These are phyloP conservation scores for Brachionus rotundiformis DNA, from an alignment of 1,140 invertebrate species.

Conservation along the genomic window DNA sequence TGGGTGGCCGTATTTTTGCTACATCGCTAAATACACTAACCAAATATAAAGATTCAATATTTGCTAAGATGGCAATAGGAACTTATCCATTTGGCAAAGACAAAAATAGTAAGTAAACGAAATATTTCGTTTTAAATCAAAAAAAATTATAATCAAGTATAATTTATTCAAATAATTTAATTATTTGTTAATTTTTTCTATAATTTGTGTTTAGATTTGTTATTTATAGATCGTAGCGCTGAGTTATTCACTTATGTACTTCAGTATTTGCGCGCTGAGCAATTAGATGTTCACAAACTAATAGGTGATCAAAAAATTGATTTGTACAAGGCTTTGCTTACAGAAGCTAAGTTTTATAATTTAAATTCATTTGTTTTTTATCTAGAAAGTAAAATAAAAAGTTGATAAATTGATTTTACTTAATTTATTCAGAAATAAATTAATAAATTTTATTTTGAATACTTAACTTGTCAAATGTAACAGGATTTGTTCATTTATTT, in stretches of 20 bases:
- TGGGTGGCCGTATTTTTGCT: neutral
- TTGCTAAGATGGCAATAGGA: constrained; percentile 14
- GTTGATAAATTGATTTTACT: neutral
- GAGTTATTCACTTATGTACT: constrained; percentile 20
- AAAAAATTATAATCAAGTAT: constrained; percentile 16
- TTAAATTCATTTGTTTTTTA: neutral
- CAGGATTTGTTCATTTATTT: no score
- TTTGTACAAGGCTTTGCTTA: constrained; percentile 4
- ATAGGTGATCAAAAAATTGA: neutral
- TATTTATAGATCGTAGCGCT: constrained; percentile 25
- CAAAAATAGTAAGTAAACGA: constrained; percentile 5
- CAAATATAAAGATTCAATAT: constrained; percentile 17
- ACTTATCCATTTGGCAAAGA: constrained; percentile 30
- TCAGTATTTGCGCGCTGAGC: neutral
- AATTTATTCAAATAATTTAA: neutral
- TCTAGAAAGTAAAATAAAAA: constrained; percentile 28
- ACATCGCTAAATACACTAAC: constrained; percentile 15
- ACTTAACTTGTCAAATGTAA: no score
- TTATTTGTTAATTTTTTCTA: neutral
- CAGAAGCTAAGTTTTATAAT: constrained; percentile 18
- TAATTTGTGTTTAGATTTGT: constrained; percentile 19
- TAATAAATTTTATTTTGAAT: neutral
- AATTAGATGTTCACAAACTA: constrained; percentile 9
- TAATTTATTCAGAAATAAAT: neutral
- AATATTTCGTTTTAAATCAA: neutral